Conservation (phyloP, 2,888 invertebrate genomes). For the Lithophane ornitopus region DNA sequence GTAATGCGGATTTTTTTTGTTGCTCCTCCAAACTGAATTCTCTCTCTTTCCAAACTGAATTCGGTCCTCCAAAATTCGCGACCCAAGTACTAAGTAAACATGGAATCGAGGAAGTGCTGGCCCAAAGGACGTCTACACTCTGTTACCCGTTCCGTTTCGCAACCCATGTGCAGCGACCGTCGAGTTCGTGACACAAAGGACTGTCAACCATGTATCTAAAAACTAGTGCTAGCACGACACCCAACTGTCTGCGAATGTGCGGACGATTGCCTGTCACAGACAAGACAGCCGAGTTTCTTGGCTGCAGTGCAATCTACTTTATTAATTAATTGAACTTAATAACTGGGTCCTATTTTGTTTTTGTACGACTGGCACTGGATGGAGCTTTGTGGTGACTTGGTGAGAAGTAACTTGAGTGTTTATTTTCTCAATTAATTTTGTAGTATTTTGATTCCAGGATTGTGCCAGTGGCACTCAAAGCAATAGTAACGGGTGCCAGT, state of each 20-base stretch:
- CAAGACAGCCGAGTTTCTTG: slow-evolving; percentile 21
- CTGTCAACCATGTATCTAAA: slow-evolving; percentile 37
- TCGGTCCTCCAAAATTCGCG: slow-evolving; percentile 12
- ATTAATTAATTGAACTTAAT: slow-evolving; percentile 28
- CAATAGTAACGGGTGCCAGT: not conserved
- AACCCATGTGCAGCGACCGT: slow-evolving; percentile 37
- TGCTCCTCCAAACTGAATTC: not conserved
- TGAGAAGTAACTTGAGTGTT: slow-evolving; percentile 16
- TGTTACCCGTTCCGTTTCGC: slow-evolving; percentile 30
- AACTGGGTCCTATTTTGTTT: slow-evolving; percentile 20
- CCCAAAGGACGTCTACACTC: slow-evolving; percentile 23
- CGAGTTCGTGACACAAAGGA: slow-evolving; percentile 40
- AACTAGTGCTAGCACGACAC: slow-evolving; percentile 32
- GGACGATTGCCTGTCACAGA: slow-evolving; percentile 43
- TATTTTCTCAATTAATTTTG: not conserved
- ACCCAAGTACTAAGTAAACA: slow-evolving; percentile 33
- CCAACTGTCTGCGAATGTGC: slow-evolving; percentile 37
- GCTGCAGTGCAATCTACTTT: slow-evolving; percentile 24
- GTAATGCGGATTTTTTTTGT: not conserved
- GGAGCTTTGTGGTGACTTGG: not conserved
- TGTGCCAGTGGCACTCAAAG: slow-evolving; percentile 1
- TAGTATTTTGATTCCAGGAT: too few relatives aligned
- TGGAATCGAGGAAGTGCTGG: slow-evolving; percentile 21
- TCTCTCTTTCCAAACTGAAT: not conserved
- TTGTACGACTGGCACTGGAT: not conserved